These are phyloP conservation scores for Hoplostethus atlanticus DNA, from an alignment of 2,797 vertebrate genomes.

Conservation along the genomic window DNA sequence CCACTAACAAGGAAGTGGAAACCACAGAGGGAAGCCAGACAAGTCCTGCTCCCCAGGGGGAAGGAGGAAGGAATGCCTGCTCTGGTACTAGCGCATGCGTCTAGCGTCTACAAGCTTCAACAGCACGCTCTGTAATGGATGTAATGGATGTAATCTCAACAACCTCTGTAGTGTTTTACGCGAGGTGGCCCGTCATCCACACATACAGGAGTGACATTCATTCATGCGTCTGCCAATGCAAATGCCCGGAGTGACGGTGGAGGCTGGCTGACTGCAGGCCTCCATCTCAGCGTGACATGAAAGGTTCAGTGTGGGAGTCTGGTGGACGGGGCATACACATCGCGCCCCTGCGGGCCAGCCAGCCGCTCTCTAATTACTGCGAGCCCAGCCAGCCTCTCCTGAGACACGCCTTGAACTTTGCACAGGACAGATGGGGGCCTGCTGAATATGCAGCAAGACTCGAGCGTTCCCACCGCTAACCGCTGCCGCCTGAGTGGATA, in stretches of 20 bases:
- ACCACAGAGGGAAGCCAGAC: slow-evolving; percentile 24
- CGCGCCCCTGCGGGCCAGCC: slow-evolving; percentile 76
- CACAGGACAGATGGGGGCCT: slow-evolving; percentile 81
- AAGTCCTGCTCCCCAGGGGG: slow-evolving; percentile 19
- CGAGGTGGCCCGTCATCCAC: slow-evolving; percentile 31
- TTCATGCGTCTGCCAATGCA: slow-evolving; percentile 61
- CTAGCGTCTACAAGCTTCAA: slow-evolving; percentile 6
- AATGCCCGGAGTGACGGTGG: slow-evolving; percentile 53
- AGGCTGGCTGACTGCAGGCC: slow-evolving; percentile 58
- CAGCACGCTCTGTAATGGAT: slow-evolving; percentile 5
- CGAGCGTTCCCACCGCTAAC: slow-evolving; percentile 79
- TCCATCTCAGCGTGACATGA: slow-evolving; percentile 70
- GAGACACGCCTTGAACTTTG: slow-evolving; percentile 86
- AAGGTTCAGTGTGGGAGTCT: slow-evolving; percentile 76
- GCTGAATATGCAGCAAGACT: slow-evolving; percentile 76
- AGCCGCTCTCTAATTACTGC: slow-evolving; percentile 85
- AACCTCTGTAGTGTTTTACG: slow-evolving; percentile 44
- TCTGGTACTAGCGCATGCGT: background rate
- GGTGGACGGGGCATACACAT: slow-evolving; percentile 69
- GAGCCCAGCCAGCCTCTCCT: slow-evolving; percentile 76
- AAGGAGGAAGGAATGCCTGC: slow-evolving; percentile 21
- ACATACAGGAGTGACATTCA: slow-evolving; percentile 66
- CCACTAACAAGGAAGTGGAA: slow-evolving; percentile 37
- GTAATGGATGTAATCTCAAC: slow-evolving; percentile 49
- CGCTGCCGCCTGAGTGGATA: slow-evolving; percentile 77